Evolutionary conservation across 2,113 vertebrate genomes (phyloP).

Genomic region (Xenopus tropicalis): UCB_Xtro_10.0 CM004451.2:6128001-6128500

Average conservation of each 20-base stretch:
- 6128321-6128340: constrained; percentile 53
- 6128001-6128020: constrained; percentile 10
- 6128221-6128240: constrained; percentile 44
- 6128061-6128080: constrained; percentile 49
- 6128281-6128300: constrained; percentile 50
- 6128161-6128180: constrained; percentile 51
- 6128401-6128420: constrained; percentile 44
- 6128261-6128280: constrained; percentile 62
- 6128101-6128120: constrained; percentile 44
- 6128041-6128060: constrained; percentile 55
- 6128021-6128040: constrained; percentile 40
- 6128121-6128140: constrained; percentile 38
- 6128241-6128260: constrained; percentile 53
- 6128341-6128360: constrained; percentile 54
- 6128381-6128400: constrained; percentile 52
- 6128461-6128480: constrained; percentile 47
- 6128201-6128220: constrained; percentile 50
- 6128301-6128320: constrained; percentile 46
- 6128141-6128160: constrained; percentile 16
- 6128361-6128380: constrained; percentile 53
- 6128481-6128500: neutral
- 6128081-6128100: constrained; percentile 41
- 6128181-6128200: constrained; percentile 55
- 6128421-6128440: constrained; percentile 7
- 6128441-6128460: constrained; percentile 52